Base-by-base conservation (phyloP, 2,888 invertebrate genomes). In the Melieria picta region DNA sequence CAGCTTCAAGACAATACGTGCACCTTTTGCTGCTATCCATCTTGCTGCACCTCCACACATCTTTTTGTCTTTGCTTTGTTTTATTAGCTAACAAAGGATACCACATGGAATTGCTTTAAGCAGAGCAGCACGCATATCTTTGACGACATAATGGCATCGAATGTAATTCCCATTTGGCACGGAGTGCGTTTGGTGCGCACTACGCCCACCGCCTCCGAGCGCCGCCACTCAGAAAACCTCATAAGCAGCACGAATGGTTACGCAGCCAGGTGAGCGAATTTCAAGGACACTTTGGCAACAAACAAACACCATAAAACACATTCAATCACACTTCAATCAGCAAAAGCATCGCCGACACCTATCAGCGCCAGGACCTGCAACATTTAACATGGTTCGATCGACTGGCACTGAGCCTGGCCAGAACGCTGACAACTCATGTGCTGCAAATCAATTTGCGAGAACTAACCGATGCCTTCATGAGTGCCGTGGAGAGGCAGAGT, bases 401-500 rank as follows among this genome's bases (percentile, higher is more conserved):
- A n/a, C 88, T 92, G n/a, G 80, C 90, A 16, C 87, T 88, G 72
- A 88, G 90, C 77, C 85, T 93, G 84, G 88, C 88, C 0, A 88
- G 89, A 79, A 87, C 91, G 11, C 87, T 92, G 7, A 88, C 88
- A 58, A 92, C 92, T 3, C 92, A 92, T 80, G 90, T 91, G 9
- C 85, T 93, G 71, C 92, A 91, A 84, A 89, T 93, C 72, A 90
- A 91, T 77, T 85, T 91, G 69, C 88, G 89, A 7, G 78, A 83
- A 63, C 30, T 85, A 4, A 79, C 83, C 0, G 80, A 82, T 42
- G 76, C 81, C 2, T 82, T 79, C 62, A 56, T 82, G 43, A 57
- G 52, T 4, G 45, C 65, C 11, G 43, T 75, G 42, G 73, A 65
- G 75, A 75, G 62, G 65, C 57, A 16, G 63, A 73, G 74, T 66